Percentiles rank a stretch among this genome's conserved stretches.
Conservation (phyloP, 2,797 vertebrate species). For the Falco rusticolus region DNA sequence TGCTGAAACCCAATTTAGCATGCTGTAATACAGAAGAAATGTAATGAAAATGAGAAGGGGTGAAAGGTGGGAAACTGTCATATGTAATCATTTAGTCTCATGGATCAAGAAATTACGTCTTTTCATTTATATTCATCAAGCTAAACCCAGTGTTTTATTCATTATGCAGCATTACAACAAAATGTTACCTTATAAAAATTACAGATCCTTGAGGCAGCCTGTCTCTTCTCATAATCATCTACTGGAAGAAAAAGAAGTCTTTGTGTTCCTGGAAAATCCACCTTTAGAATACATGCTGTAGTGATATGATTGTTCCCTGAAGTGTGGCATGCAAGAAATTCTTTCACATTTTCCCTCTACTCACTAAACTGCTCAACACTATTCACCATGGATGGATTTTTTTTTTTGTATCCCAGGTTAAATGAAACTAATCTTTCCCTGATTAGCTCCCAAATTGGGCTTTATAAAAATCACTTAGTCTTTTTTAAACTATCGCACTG, state of each 20-base stretch:
- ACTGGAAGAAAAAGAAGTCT: neutral
- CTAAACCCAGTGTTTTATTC: neutral
- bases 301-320: neutral
- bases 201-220: neutral
- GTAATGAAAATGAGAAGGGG: neutral
- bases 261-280: neutral
- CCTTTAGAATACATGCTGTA: neutral
- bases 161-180: neutral
- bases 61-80: neutral
- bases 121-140: neutral
- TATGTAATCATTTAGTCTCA: neutral
- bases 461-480: neutral
- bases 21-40: neutral
- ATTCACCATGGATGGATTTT: neutral
- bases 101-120: neutral
- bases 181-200: conserved; percentile 28
- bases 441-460: neutral
- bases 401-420: neutral
- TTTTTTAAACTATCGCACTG: neutral
- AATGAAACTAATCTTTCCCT: neutral
- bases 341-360: neutral
- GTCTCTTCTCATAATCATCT: neutral
- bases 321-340: neutral
- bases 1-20: neutral
- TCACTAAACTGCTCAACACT: neutral